Evolutionary conservation across 2,888 invertebrate species (phyloP), one percentile per base, ranked within the genome.

Genomic region (Nasonia oneida): DNA sequence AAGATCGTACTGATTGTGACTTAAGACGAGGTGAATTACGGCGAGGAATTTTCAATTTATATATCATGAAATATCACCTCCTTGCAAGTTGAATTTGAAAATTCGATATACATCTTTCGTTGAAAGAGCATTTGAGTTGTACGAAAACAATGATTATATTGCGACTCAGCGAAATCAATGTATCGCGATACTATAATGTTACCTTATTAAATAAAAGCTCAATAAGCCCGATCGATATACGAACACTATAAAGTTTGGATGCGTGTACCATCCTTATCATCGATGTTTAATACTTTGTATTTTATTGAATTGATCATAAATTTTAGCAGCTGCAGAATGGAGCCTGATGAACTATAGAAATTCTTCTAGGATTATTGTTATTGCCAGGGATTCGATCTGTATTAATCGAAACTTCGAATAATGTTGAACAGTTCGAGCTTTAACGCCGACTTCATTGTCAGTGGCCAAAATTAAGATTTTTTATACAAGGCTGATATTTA

Each of bases 201-300:
- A 10, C 42, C 42, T 42, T 42, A 42, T 42, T 42, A 42, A 42
- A 8, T 42, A 42, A 42, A 10, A 42, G 42, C 42, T 47, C 10
- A 47, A 47, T 29, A 29, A 29, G 47, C 47, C 10, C 47, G 47
- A 47, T 47, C 12, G 12, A 47, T n/a, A 61, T 61, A 12, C 47
- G 8, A 61, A 61, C 12, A 47, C 12, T 47, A 47, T 8, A 10
- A 47, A 12, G 12, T 12, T 47, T 23, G 57, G 8, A 53, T 53
- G 50, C 14, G 50, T 57, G 50, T 57, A 57, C 57, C 18, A 61
- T 61, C 23, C 53, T 61, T 61, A n/a, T 18, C 2, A 23, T 61
- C n/a, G n/a, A n/a, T n/a, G 6, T 61, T 61, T 61, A 61, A 61
- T 61, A 61, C 57, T 61, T 61, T 61, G n/a, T 61, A 61, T 61